Base-by-base conservation (phyloP, 2,113 vertebrate species). In the Ranitomeya variabilis region DNA sequence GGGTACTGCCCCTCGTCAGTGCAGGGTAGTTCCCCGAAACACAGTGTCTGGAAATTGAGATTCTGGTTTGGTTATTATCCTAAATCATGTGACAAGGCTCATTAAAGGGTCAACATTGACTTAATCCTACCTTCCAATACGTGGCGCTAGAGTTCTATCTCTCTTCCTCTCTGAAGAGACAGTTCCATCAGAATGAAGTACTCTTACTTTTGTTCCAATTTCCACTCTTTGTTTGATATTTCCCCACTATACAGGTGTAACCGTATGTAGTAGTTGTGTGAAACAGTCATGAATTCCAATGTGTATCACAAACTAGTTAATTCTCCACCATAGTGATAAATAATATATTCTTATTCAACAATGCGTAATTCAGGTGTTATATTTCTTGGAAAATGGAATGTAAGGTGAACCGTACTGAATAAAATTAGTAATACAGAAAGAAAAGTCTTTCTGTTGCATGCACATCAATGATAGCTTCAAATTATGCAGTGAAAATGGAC, bases 401-500 rank as follows among this genome's bases (percentile, higher is more conserved):
- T 76, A 74, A 77, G n/a, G n/a, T 57, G 23, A 10, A 60, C 16
- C 60, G 51, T 76, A 16, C 64, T 26, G 51, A 71, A 55, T 60
- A 59, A 59, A 60, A 74, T 67, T 67, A n/a, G 51, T 76, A n/a
- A 13, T 57, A 12, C 9, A 76, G 60, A 51, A 77, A 76, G 23
- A 73, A 85, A 74, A 76, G 7, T 18, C 73, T 18, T 74, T 45
- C 54, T 51, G 16, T 16, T 66, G n/a, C 8, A 23, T n/a, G 23
- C 55, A 21, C 79, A 80, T 80, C 6, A 14, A 26, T 8, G n/a
- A 59, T 66, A n/a, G 84, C 60, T 54, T 23, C 76, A 74, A 86
- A 19, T n/a, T 86, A 86, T 86, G 23, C 84, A 76, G 84, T 86
- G 84, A 74, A 86, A 86, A 60, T 59, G 19, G 62, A 52, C 9